Percentiles rank a stretch among this genome's conserved stretches.
Evolutionary conservation across 1,140 invertebrate species (phyloP).

Genomic region (Rhizoglyphus robini): DNA sequence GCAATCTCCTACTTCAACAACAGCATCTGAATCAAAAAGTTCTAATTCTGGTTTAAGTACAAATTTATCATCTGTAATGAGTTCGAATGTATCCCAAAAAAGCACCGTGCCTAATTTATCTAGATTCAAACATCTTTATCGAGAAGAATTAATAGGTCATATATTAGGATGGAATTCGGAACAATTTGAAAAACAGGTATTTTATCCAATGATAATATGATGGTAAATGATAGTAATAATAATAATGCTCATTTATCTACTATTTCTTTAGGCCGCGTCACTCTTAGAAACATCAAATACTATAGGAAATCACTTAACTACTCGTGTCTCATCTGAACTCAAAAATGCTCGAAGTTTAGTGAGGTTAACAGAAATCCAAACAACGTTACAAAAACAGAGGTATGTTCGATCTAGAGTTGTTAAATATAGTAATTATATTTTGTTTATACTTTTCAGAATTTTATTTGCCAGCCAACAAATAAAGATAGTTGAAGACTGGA

Average conservation of each 20-base stretch:
- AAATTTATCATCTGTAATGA: slow-evolving; percentile 16
- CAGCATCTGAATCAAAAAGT: slow-evolving; percentile 14
- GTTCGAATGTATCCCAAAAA: slow-evolving; percentile 26
- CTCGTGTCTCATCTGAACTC: slow-evolving; percentile 80
- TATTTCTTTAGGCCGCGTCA: slow-evolving; percentile 53
- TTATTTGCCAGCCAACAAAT: slow-evolving; percentile 81
- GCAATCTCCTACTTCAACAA: slow-evolving; percentile 4
- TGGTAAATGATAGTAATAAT: not conserved
- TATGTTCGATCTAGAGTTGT: slow-evolving; percentile 32
- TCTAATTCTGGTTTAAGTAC: slow-evolving; percentile 5
- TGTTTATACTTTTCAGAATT: slow-evolving; percentile 45
- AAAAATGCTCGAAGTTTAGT: slow-evolving; percentile 87
- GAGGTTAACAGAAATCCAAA: slow-evolving; percentile 85
- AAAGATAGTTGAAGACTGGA: slow-evolving; percentile 69
- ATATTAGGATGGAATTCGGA: slow-evolving; percentile 83
- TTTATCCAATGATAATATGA: slow-evolving; percentile 9
- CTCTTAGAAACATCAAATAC: slow-evolving; percentile 67
- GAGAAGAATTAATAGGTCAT: slow-evolving; percentile 75
- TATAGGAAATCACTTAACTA: slow-evolving; percentile 71
- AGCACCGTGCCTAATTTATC: slow-evolving; percentile 52
- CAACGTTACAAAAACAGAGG: slow-evolving; percentile 93
- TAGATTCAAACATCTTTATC: slow-evolving; percentile 38
- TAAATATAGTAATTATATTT: slow-evolving; percentile 6
- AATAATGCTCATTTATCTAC: slow-evolving; percentile 21
- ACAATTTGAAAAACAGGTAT: slow-evolving; percentile 78